A percentile compares a stretch with the other conserved stretches of the same genome.
Evolutionary conservation across 2,797 vertebrate species (phyloP).

Genomic region (Dermochelys coriacea): DNA sequence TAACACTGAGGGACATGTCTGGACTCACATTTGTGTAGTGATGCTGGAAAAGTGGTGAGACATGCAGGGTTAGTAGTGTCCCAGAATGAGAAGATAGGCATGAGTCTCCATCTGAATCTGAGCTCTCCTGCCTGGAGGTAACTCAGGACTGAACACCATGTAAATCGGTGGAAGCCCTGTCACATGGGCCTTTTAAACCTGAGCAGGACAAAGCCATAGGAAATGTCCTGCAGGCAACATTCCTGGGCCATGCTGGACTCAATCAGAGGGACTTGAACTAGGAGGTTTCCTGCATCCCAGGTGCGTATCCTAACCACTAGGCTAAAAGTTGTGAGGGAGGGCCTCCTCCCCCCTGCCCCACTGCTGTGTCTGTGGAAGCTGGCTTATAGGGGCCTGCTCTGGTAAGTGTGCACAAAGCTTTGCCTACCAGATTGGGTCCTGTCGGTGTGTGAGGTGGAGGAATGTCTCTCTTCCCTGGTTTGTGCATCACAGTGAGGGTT

Average conservation of each 20-base stretch:
- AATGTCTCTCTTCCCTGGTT: no score
- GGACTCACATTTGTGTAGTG: neutral
- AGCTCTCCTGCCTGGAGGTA: neutral
- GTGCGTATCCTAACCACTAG: no score
- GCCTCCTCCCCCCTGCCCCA: no score
- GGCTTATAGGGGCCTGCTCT: no score
- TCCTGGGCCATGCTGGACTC: neutral
- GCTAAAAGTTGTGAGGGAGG: no score
- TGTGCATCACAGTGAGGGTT: no score
- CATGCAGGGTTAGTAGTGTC: neutral
- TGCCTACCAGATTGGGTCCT: no score
- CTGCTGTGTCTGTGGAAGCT: no score
- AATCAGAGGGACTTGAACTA: neutral
- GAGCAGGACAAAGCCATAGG: neutral
- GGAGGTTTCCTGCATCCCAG: no score
- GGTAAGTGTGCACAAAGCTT: no score
- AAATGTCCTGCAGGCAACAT: neutral
- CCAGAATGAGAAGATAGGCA: neutral
- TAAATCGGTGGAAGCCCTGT: neutral
- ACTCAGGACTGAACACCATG: neutral
- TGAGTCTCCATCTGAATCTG: neutral
- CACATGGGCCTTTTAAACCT: neutral
- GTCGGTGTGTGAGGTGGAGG: no score
- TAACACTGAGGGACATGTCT: neutral
- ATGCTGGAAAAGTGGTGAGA: neutral